Evolutionary conservation across 37 sponge, comb jelly and placozoan species (phyloP), one percentile per base, ranked within the genome.

Genomic region (Oopsacas minuta): DNA sequence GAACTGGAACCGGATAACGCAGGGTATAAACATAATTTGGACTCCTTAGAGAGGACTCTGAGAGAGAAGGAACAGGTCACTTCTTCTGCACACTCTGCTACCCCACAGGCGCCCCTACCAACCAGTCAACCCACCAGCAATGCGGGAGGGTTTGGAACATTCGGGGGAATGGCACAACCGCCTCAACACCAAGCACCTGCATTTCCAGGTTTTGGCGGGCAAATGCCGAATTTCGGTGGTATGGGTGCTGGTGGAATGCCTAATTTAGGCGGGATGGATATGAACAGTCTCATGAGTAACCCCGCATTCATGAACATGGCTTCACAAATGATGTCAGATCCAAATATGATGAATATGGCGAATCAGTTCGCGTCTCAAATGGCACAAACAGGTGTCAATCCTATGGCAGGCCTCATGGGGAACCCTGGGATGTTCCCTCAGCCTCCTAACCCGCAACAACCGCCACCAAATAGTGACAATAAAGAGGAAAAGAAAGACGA

Each of bases 291-390:
- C 32, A 61, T 61, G 75, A 61, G 75, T 34, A 61, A 61, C 30
- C 75, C 75, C 28, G 75, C 75, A 3, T 61, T 61, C 75, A 61
- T 61, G 75, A 61, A 61, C 30, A 61, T 61, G 75, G 75, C 75
- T 5, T 3, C 20, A 61, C 75, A 61, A 61, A 61, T 61, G 75
- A 61, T 61, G 75, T n/a, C 20, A 3, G 75, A 61, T 61, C 75
- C 75, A 12, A 61, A 61, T 12, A 61, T 61, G 75, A 61, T 61
- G 75, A 61, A 61, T 61, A 61, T 61, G 30, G 75, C 75, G 32
- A 61, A 25, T 20, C 75, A 61, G 75, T 12, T 61, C 1, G 75
- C 75, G 17, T 25, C 28, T 61, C 75, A 61, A 34, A 61, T 61
- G 75, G 3, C 20, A 3, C 28, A n/a, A 12, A 7, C 20, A 12